These are phyloP conservation scores for Colossoma macropomum DNA, from an alignment of 2,113 vertebrate species.

Conservation along the genomic window DNA sequence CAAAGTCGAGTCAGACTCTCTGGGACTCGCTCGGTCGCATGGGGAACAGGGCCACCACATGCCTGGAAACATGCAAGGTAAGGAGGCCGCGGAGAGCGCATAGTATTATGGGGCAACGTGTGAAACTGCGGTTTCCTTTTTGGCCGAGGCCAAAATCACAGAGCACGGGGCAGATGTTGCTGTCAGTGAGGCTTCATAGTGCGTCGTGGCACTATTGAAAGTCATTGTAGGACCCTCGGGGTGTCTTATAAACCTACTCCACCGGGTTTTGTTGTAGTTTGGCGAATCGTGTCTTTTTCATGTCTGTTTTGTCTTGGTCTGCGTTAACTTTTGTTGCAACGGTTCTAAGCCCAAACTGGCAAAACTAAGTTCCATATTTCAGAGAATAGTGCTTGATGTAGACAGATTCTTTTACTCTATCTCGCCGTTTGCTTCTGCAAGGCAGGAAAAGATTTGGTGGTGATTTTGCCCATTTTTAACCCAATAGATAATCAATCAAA, in stretches of 20 bases:
- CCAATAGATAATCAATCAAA: too few species aligned
- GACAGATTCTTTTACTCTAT: not conserved
- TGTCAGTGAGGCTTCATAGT: not conserved
- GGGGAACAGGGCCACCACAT: constrained; percentile 94
- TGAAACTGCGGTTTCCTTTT: not conserved
- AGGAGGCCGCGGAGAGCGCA: constrained; percentile 59
- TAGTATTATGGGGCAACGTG: not conserved
- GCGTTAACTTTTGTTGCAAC: not conserved
- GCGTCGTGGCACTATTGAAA: not conserved
- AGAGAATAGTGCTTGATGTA: not conserved
- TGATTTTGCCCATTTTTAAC: too few species aligned
- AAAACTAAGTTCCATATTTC: not conserved
- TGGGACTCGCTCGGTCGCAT: constrained; percentile 93
- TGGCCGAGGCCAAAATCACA: not conserved
- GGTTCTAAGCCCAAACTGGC: too few species aligned
- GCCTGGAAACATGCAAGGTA: constrained; percentile 98
- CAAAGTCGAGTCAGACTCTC: constrained; percentile 95
- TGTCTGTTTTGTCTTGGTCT: not conserved
- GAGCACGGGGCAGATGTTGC: not conserved
- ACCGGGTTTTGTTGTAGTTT: not conserved
- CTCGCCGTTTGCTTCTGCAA: too few species aligned
- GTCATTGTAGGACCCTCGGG: not conserved
- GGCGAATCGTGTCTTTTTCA: not conserved
- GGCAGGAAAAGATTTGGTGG: too few species aligned
- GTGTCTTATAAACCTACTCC: not conserved